Evolutionary conservation across 2,888 invertebrate species (phyloP), one percentile per base, ranked within the genome.

Genomic region (Malacosoma neustria): DNA sequence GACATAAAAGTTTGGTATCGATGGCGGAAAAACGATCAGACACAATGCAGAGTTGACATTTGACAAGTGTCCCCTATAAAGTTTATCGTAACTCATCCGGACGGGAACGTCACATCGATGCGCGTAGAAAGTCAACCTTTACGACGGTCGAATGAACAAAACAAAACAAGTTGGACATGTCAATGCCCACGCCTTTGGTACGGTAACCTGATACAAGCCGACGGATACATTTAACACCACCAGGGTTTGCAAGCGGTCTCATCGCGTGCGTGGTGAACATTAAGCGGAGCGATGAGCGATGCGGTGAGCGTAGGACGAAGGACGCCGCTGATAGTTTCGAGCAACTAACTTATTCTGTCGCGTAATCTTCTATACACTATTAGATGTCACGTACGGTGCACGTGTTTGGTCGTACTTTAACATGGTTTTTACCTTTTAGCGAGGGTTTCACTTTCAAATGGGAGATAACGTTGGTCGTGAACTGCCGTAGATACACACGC

Each of bases 151-250:
- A 72, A 56, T 74, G 77, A 79, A 74, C 75, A 75, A 69, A 81
- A 80, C 74, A 80, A 82, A 84, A 84, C 81, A 80, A 80, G 74
- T 72, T 64, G 68, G 71, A 79, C 80, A 80, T 75, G 82, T 80
- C 84, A 77, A 81, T 85, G 85, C 85, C 84, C 82, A 85, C 85
- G 85, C 85, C 79, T 84, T 75, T 67, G 66, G 69, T 71, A 77
- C 69, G 65, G 85, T 81, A 85, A 85, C 81, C 65, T 61, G 85
- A 85, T 82, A 82, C 72, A 68, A 70, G 63, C 70, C 65, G 70
- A 69, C 75, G 75, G 77, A 79, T 80, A 81, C 84, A 74, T 81
- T 82, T 82, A 81, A 82, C 84, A 80, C 82, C 63, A 64, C 51
- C 46, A 64, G 69, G 75, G 62, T 65, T 68, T 40, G 67, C 67